These are phyloP conservation scores for Wiebesia pumilae DNA, from an alignment of 1,140 invertebrate species.

Conservation along the genomic window DNA sequence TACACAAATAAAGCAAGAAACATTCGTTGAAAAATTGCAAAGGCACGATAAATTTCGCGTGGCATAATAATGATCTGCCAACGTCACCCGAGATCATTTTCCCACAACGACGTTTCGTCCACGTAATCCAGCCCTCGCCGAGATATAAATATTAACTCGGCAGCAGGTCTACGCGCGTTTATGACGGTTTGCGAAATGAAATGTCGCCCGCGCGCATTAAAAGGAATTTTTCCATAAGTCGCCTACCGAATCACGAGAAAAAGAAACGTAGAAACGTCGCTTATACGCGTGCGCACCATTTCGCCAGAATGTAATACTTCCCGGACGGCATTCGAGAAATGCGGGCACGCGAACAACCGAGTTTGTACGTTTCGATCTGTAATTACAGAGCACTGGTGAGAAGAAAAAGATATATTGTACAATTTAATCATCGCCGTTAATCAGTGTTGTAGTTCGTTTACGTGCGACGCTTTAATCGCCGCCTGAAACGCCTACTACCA, in stretches of 20 bases:
- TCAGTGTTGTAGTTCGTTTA: not conserved
- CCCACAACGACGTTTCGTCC: no score
- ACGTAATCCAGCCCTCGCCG: not conserved
- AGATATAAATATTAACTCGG: not conserved
- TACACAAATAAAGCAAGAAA: no score
- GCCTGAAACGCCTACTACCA: no score
- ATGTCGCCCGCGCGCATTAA: not conserved
- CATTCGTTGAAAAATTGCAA: no score
- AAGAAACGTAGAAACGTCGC: not conserved
- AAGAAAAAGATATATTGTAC: constrained; percentile 22
- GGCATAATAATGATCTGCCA: no score
- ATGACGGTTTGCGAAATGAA: not conserved
- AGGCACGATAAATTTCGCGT: no score
- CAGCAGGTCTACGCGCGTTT: no score
- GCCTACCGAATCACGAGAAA: not conserved
- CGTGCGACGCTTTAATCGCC: no score
- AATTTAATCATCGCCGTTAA: constrained; percentile 34
- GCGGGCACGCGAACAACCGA: not conserved
- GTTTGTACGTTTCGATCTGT: not conserved
- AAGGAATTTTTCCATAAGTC: constrained; percentile 2
- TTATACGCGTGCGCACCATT: not conserved
- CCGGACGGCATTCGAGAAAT: constrained; percentile 22
- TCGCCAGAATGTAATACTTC: not conserved
- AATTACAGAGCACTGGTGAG: not conserved
- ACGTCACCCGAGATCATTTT: no score